phyloP scores from a whole-genome alignment of 2,888 invertebrate species.

The Troides oblongomaculatus region DNA sequence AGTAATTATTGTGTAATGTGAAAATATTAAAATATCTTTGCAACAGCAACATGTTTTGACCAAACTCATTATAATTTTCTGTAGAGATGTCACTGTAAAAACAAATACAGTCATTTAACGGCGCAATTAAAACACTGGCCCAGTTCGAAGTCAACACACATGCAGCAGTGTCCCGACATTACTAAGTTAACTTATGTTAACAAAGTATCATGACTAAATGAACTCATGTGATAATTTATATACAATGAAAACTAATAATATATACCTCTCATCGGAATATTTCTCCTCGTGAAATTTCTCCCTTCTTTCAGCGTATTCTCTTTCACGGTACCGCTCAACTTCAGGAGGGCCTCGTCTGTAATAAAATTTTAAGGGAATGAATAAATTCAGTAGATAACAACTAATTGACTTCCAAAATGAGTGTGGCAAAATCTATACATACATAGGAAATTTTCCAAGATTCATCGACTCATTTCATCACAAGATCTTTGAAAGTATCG shows the following conservation, averaged over 20 bases:
- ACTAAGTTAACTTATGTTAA: conserved; percentile 15
- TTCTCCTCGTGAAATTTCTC: conserved; percentile 62
- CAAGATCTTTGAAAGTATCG: too few relatives aligned
- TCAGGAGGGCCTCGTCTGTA: conserved; percentile 59
- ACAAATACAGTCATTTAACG: conserved; percentile 76
- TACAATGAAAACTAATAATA: conserved; percentile 12
- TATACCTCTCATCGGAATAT: conserved; percentile 60
- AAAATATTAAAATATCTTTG: conserved; percentile 75
- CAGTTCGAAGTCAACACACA: conserved; percentile 39
- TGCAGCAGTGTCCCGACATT: conserved; percentile 40
- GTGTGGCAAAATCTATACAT: not conserved
- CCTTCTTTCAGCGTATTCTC: conserved; percentile 60
- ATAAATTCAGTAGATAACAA: not conserved
- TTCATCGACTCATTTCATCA: too few relatives aligned
- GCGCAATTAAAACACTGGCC: conserved; percentile 48
- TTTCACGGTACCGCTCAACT: conserved; percentile 58
- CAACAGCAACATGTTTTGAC: conserved; percentile 72
- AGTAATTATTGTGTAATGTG: conserved; percentile 66
- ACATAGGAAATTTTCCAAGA: too few relatives aligned
- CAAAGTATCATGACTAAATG: not conserved
- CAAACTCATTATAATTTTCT: conserved; percentile 70
- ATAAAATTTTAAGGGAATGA: conserved; percentile 3
- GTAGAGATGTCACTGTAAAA: conserved; percentile 78
- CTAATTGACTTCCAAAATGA: too few relatives aligned
- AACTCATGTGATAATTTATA: not conserved